Evolutionary conservation across 2,113 vertebrate genomes (phyloP), one percentile per base, ranked within the genome.

Genomic region (Upupa epops): DNA sequence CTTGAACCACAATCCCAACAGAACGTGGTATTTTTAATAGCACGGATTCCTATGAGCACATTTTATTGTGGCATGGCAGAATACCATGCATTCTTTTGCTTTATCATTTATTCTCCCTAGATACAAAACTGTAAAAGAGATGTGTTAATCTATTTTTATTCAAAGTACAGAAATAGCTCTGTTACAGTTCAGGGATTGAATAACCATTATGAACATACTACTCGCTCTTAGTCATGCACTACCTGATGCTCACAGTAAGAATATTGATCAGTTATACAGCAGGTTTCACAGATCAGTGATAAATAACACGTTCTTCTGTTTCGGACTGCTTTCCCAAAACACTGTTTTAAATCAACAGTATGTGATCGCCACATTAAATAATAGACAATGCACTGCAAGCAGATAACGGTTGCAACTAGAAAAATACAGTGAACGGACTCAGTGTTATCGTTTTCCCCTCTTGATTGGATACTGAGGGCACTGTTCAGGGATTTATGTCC

Each of bases 111-210:
- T 96, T 95, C 88, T 91, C 94, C 85, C 91, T 97, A 94, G 95
- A 93, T 93, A 94, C 66, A 93, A 93, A 88, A 77, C 37, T 86
- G 54, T 94, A 94, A 96, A 97, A 90, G 76, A 96, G 88, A 93
- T 96, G 52, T 94, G 88, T 95, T 96, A 71, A 92, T 97, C 87
- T 96, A 77, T 96, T 97, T 97, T 97, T 94, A 94, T 88, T 96
- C 84, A 89, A 95, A 94, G 61, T 94, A 95, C 89, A 96, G 91
- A 97, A 97, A 95, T 95, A 96, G 46, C 65, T 96, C 87, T 92
- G 51, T 80, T 96, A 90, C 80, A 94, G 48, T 96, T 81, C 81
- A 96, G 61, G 87, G 61, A 92, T 21, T 92, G 92, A 89, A 95
- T 94, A 97, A 94, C 81, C 75, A 94, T 28, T 92, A 60, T 91